Conservation (phyloP, 2,113 vertebrate species). For the Rhinopomastus cyanomelas region DNA sequence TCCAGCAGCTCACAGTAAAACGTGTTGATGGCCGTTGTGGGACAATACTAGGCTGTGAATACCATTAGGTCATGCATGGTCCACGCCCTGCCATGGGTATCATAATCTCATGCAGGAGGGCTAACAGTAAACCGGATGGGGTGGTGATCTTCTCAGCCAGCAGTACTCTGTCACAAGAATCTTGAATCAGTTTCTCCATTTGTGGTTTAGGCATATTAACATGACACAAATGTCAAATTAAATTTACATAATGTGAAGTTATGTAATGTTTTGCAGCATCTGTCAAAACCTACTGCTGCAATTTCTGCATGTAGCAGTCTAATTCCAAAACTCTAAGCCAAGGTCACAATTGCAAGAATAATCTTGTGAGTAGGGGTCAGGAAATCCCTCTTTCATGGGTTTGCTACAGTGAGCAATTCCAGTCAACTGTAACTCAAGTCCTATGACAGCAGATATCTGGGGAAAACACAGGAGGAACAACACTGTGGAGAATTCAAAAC, state of each 20-base stretch:
- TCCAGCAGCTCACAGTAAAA: background rate
- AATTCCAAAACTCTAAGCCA: background rate
- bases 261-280: background rate
- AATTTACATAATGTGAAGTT: background rate
- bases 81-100: background rate
- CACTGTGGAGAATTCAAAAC: background rate
- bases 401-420: background rate
- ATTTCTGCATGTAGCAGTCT: background rate
- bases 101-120: background rate
- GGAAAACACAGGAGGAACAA: background rate
- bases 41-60: background rate
- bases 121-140: background rate
- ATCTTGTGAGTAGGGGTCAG: background rate
- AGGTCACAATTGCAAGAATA: background rate
- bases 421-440: background rate
- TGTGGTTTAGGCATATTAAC: background rate
- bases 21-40: background rate
- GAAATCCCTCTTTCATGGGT: background rate
- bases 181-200: background rate
- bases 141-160: background rate
- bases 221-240: fast-evolving
- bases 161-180: background rate
- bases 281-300: background rate
- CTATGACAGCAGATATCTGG: background rate
- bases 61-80: background rate